phyloP scores from a whole-genome alignment of 2,797 vertebrate genomes.

The Scomberomorus guttatus region DNA sequence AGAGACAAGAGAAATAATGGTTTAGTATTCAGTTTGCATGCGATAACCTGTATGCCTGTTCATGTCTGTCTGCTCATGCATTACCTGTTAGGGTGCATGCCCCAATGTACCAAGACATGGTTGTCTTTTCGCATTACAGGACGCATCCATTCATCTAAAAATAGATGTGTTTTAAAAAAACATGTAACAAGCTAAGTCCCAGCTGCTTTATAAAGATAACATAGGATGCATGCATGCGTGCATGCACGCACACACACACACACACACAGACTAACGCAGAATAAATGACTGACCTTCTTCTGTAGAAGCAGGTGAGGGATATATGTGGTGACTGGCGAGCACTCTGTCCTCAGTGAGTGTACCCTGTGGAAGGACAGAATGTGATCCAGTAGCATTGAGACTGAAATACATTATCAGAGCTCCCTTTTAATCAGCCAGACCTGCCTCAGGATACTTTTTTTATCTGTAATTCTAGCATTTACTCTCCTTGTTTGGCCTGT shows the following conservation, averaged over 20 bases:
- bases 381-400: constrained; percentile 30
- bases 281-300: constrained; percentile 89
- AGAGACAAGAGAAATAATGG: constrained; percentile 9
- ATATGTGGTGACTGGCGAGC: constrained; percentile 93
- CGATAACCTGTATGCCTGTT: neutral
- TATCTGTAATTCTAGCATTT: neutral
- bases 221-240: no score
- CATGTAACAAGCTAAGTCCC: neutral
- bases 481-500: neutral
- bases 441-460: neutral
- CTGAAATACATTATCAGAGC: neutral
- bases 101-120: constrained; percentile 96
- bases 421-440: neutral
- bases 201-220: neutral
- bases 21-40: neutral
- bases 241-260: neutral
- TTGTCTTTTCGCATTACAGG: constrained; percentile 94
- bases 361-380: constrained; percentile 83
- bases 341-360: constrained; percentile 92
- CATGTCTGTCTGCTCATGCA: constrained; percentile 1
- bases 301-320: constrained; percentile 85
- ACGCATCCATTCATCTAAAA: constrained; percentile 95
- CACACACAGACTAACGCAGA: neutral
- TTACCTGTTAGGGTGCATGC: constrained; percentile 96
- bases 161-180: neutral